Evolutionary conservation across 2,113 vertebrate species (phyloP).

Genomic region (Hoplias malabaricus): DNA sequence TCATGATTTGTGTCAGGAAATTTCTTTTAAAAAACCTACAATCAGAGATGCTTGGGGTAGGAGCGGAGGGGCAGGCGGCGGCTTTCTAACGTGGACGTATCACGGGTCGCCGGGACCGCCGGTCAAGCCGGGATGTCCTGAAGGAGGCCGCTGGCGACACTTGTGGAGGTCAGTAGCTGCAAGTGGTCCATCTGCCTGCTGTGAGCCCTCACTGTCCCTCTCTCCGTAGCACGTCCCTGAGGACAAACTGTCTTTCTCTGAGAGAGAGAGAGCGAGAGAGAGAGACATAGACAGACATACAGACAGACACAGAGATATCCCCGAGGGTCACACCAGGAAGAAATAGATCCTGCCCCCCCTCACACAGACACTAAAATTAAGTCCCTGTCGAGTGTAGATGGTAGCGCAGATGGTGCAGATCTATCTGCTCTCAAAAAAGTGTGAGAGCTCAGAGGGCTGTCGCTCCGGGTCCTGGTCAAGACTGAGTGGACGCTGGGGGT

Average conservation of each 20-base stretch:
- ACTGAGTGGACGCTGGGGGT: not conserved
- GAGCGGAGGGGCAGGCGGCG: not conserved
- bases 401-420: not conserved
- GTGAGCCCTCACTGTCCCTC: conserved; percentile 3
- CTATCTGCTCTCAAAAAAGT: not conserved
- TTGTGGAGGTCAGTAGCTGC: not conserved
- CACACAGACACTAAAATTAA: not conserved
- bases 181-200: conserved; percentile 23
- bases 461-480: not conserved
- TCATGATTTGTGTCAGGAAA: conserved; percentile 60
- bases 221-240: not conserved
- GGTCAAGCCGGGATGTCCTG: not conserved
- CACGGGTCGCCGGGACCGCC: not conserved
- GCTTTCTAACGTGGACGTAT: not conserved
- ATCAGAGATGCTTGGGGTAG: conserved; percentile 52
- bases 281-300: not conserved
- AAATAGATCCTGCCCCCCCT: not conserved
- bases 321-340: not conserved
- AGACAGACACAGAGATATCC: not conserved
- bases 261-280: not conserved
- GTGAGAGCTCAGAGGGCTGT: not conserved
- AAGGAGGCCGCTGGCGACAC: not conserved
- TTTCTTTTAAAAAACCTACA: conserved; percentile 59
- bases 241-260: conserved; percentile 14
- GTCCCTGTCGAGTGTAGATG: not conserved